These are phyloP conservation scores for Argyrosomus japonicus DNA, from an alignment of 2,113 vertebrate genomes.

Conservation along the genomic window DNA sequence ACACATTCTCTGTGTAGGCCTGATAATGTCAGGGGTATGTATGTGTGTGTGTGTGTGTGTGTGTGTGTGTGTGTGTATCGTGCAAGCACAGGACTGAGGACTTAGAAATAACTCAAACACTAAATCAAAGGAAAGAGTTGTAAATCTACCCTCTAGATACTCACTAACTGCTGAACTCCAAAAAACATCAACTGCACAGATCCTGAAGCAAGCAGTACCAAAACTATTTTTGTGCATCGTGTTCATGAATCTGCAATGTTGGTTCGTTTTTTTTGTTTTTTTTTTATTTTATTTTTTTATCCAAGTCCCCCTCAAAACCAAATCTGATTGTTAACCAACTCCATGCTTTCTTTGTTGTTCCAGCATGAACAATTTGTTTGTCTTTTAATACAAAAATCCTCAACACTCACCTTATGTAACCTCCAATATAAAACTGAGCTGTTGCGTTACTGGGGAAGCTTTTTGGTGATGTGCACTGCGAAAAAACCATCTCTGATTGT, in stretches of 20 bases:
- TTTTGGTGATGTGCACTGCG: slow-evolving; percentile 38
- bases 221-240: slow-evolving; percentile 52
- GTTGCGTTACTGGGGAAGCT: slow-evolving; percentile 22
- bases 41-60: slow-evolving; percentile 13
- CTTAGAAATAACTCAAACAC: slow-evolving; percentile 57
- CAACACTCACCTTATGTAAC: slow-evolving; percentile 21
- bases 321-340: slow-evolving; percentile 34
- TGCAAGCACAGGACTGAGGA: slow-evolving; percentile 19
- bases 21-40: slow-evolving; percentile 58
- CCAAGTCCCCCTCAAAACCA: not conserved
- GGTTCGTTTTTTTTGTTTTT: not conserved
- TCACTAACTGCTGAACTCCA: slow-evolving; percentile 55
- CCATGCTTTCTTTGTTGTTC: not conserved
- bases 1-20: slow-evolving; percentile 53
- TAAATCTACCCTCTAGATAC: slow-evolving; percentile 66
- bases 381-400: slow-evolving; percentile 17
- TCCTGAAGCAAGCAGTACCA: slow-evolving; percentile 8
- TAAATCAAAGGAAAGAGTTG: slow-evolving; percentile 70
- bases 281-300: not conserved
- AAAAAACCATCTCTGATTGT: slow-evolving; percentile 55
- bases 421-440: slow-evolving; percentile 15
- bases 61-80: not conserved
- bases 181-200: slow-evolving; percentile 22
- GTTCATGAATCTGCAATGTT: slow-evolving; percentile 21
- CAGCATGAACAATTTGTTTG: slow-evolving; percentile 18